Evolutionary conservation across 2,888 invertebrate genomes (phyloP), one percentile per base, ranked within the genome.

Genomic region (Aspidiotus rigidus): DNA sequence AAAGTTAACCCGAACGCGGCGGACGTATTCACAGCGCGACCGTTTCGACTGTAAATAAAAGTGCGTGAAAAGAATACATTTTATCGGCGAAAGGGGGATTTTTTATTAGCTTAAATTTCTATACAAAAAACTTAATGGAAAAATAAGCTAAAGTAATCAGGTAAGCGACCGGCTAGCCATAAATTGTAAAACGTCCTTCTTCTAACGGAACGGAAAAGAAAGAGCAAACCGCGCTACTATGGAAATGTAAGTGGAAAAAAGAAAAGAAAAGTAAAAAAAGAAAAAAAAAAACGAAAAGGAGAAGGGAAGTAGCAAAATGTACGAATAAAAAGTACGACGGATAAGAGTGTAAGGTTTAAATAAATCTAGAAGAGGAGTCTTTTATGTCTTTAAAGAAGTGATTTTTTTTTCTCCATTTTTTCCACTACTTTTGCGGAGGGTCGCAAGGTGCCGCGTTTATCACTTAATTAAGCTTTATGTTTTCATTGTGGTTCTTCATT

Each of bases 401-500:
- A 66, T 64, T 64, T 54, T 56, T 64, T 28, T 55, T 64, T 5
- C 28, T 28, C 28, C 28, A 28, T 28, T 28, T 28, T 28, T 28
- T 28, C 28, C 28, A 28, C 49, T 49, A 11, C 49, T 49, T 49
- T 49, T 6, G 49, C 44, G 42, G 44, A 56, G 57, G 66, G 42
- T 57, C 17, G 28, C 59, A 44, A 66, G 59, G 56, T 66, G 42
- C 57, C 59, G 56, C 66, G 66, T 66, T 66, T 66, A 66, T 66
- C 66, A 66, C 66, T 66, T 66, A 66, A 66, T 66, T 66, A 66
- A 66, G 66, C 66, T 66, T 66, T 66, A 66, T 66, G 66, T 66
- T 66, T 57, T 66, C 66, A 66, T 66, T 66, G 66, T 66, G 66
- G 66, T 66, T 66, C 57, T 66, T 57, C 57, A 66, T 57, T 57